Evolutionary conservation across 92 coral and sea anemone species (phyloP).

Genomic region (Porites lobata): DNA sequence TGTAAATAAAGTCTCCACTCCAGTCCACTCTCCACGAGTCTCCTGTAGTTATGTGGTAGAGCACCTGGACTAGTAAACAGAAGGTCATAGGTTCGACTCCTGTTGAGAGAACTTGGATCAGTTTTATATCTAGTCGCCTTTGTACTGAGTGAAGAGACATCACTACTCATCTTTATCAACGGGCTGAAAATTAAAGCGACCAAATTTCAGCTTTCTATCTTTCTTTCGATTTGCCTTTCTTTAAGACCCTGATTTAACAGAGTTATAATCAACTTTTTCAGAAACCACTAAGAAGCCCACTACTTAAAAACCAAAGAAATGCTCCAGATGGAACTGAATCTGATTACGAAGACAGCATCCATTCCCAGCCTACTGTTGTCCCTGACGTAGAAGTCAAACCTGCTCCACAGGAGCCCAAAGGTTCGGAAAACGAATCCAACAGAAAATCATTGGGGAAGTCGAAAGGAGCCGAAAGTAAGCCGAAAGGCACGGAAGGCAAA

Average conservation of each 20-base stretch:
- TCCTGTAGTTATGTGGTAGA: no score
- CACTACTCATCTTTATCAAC: no score
- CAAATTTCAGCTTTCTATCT: no score
- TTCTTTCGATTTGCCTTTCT: no score
- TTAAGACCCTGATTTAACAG: neutral
- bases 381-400: slow-evolving; percentile 9
- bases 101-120: no score
- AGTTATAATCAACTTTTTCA: neutral
- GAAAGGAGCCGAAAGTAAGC: neutral
- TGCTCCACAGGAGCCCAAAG: neutral
- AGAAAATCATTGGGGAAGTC: neutral
- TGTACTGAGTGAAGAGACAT: no score
- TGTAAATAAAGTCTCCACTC: no score
- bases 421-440: neutral
- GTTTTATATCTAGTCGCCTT: no score
- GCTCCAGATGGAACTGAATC: neutral
- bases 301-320: neutral
- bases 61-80: no score
- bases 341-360: neutral
- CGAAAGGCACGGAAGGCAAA: neutral
- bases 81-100: no score
- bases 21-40: no score
- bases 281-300: slow-evolving; percentile 1
- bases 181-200: no score
- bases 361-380: neutral